Percentiles rank a stretch among this genome's conserved stretches.
Conservation (phyloP, 92 coral and sea anemone species). For the Phenganax marumi region DNA sequence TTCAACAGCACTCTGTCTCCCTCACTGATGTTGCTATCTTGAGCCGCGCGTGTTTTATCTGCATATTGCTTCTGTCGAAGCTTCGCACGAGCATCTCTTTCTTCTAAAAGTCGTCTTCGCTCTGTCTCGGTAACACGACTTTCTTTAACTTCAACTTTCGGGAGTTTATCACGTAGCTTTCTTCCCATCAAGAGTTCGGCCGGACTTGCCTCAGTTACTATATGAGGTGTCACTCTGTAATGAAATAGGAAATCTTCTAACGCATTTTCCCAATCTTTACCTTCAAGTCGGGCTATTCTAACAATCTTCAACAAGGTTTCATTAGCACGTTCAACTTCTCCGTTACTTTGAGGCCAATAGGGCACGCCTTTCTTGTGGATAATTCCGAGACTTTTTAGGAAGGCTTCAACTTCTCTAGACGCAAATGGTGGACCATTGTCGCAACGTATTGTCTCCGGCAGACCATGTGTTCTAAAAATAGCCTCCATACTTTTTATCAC, state of each 20-base stretch:
- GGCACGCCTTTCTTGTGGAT: background rate
- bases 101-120: slow-evolving; percentile 36
- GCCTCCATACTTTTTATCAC: slow-evolving; percentile 54
- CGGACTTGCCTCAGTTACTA: slow-evolving; percentile 31
- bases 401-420: background rate
- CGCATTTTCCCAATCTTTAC: slow-evolving; percentile 15
- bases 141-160: slow-evolving; percentile 10
- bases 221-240: slow-evolving; percentile 45
- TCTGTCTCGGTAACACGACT: slow-evolving; percentile 22
- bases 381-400: background rate
- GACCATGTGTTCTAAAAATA: slow-evolving; percentile 62
- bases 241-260: slow-evolving; percentile 49
- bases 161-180: slow-evolving; percentile 42
- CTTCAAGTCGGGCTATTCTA: background rate
- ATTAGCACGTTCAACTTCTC: background rate
- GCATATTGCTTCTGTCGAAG: slow-evolving; percentile 44
- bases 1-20: slow-evolving; percentile 41
- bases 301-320: background rate
- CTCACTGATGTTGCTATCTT: slow-evolving; percentile 26
- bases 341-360: slow-evolving; percentile 1
- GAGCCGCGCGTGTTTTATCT: slow-evolving; percentile 37
- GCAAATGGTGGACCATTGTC: slow-evolving; percentile 44
- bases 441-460: slow-evolving; percentile 57
- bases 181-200: slow-evolving; percentile 49
- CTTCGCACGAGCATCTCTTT: slow-evolving; percentile 43